phyloP scores from a whole-genome alignment of 30 jellyfish, hydroid and myxozoan species.

The Sanderia malayensis region DNA sequence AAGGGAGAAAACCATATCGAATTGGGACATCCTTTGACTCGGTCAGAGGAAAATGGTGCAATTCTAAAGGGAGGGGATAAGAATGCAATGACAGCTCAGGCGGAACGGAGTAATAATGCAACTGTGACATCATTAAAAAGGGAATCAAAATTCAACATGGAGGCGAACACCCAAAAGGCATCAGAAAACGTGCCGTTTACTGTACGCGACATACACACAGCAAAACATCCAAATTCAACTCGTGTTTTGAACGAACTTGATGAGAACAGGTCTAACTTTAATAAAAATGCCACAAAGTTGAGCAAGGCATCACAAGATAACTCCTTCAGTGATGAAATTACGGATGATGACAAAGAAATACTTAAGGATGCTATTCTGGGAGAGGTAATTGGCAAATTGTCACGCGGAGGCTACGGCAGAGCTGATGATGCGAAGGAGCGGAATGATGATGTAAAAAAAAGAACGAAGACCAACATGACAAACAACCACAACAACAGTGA shows the following conservation, averaged over 20 bases:
- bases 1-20: slow-evolving; percentile 1
- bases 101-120: not conserved
- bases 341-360: not conserved
- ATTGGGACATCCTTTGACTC: slow-evolving; percentile 28
- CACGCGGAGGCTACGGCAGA: no score
- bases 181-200: not conserved
- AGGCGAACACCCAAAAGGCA: not conserved
- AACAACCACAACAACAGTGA: not conserved
- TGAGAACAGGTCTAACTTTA: not conserved
- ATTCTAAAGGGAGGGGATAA: not conserved
- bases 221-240: not conserved
- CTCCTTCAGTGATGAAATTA: not conserved
- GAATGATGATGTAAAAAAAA: slow-evolving; percentile 10
- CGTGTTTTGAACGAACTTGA: not conserved
- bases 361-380: not conserved
- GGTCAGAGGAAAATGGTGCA: not conserved
- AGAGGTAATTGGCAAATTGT: not conserved
- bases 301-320: not conserved
- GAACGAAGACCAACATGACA: not conserved
- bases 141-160: not conserved
- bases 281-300: not conserved
- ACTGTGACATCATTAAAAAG: not conserved
- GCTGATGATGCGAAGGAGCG: slow-evolving; percentile 3
- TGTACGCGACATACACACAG: not conserved
- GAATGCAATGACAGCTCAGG: not conserved